These are phyloP conservation scores for Corythoichthys haematopterus DNA, from an alignment of 2,113 vertebrate species.

Conservation along the genomic window DNA sequence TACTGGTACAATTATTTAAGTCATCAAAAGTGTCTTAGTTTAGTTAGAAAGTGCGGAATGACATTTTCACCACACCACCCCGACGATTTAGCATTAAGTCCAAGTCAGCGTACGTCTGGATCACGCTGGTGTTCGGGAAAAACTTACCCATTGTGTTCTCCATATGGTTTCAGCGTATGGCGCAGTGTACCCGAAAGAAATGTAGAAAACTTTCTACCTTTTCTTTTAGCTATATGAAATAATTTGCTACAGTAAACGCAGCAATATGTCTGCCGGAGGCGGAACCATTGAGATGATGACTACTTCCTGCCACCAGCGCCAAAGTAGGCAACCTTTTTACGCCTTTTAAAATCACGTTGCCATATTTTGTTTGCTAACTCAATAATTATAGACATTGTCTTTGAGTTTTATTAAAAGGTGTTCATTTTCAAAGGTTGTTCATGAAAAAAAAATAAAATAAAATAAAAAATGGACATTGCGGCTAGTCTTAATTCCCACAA, in stretches of 20 bases:
- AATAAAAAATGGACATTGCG: neutral
- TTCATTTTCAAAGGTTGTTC: neutral
- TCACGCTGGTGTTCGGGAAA: neutral
- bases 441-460: neutral
- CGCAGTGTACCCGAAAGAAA: constrained; percentile 9
- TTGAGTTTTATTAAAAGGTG: neutral
- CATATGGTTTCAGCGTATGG: constrained; percentile 17
- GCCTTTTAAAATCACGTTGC: neutral
- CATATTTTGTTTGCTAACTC: neutral
- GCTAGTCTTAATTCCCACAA: neutral
- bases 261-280: constrained; percentile 73
- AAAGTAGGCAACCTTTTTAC: constrained; percentile 2
- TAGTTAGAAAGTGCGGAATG: neutral
- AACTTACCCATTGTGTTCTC: constrained; percentile 70
- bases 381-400: neutral
- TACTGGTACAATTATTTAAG: neutral
- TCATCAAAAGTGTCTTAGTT: neutral
- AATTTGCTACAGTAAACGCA: constrained; percentile 62
- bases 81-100: neutral
- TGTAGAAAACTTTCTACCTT: constrained; percentile 40
- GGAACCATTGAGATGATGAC: constrained; percentile 41
- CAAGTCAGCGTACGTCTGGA: neutral
- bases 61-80: constrained; percentile 20
- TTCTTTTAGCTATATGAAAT: constrained; percentile 52
- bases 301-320: constrained; percentile 47